Evolutionary conservation across 2,797 vertebrate species (phyloP), one percentile per base, ranked within the genome.

Genomic region (Myripristis murdjan): DNA sequence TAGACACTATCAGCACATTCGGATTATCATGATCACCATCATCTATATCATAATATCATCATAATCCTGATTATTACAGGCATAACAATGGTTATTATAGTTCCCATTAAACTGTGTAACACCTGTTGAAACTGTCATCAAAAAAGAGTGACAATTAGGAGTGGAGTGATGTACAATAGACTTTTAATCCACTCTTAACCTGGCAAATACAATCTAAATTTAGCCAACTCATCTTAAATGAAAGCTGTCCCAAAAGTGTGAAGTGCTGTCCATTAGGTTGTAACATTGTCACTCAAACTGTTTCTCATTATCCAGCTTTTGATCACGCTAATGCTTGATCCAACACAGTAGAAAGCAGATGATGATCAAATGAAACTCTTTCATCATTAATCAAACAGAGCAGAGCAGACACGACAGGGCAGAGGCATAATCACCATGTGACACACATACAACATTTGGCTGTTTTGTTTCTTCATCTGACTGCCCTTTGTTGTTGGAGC

Each of bases 361-460:
- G 61, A 37, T 11, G 63, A 74, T 81, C 72, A 87, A 77, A 77
- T 62, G 68, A 35, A 47, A 64, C 6, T 26, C 86, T 90, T 91
- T 91, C 63, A 90, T 91, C 78, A 3, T 66, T 44, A 82, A 85
- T 85, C 81, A 86, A 84, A 91, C 75, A 81, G 69, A 79, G 58
- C 7, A 49, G 56, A 57, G 59, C 59, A 65, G 87, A 81, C 75
- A 79, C 65, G 24, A 22, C 39, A 41, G 35, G 66, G 4, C 53
- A 80, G 64, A 46, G 18, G 33, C 1, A 69, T 65, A 77, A 79
- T 72, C 44, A 65, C 58, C 72, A 22, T 26, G 47, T 41, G 64
- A 77, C 67, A 73, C 31, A 64, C 31, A 20, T 5, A 18, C 14
- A 28, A 14, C 56, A n/a, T 59, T n/a, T 24, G 18, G 67, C 26